Base-by-base conservation (phyloP, 2,797 vertebrate species). In the Megalops cyprinoides region DNA sequence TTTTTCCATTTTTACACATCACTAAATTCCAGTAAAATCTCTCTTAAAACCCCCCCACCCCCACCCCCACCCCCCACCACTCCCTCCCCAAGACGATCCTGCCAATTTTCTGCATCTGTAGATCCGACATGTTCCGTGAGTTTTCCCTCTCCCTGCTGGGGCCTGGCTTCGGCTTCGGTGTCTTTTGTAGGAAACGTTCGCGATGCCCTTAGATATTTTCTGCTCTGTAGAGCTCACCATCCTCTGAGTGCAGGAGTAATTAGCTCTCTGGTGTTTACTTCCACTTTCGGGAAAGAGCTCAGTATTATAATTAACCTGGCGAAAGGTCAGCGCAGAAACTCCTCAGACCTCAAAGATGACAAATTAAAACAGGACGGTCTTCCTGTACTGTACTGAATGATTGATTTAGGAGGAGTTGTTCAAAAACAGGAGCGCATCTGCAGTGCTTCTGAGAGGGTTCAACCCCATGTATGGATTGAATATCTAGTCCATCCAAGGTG, bases 71-170 rank as follows among this genome's bases (percentile, higher is more conserved):
- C n/a, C 25, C 58, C n/a, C 49, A 15, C 31, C 46, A 67, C 58
- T 60, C 46, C 42, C 58, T 14, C 58, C n/a, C 25, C 58, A n/a
- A 56, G 44, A 60, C 39, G 31, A 79, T 69, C 49, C 58, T 46
- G 76, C 12, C 79, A 77, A 79, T 84, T 81, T 81, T 84, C 79
- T 81, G 82, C 79, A 78, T 81, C 76, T 75, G 79, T 78, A 76
- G 69, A 69, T 79, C 73, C 46, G 76, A 79, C 71, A 76, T 65
- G 83, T 79, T 81, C 60, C 49, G 49, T 69, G 77, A 37, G 77
- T 84, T 71, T 71, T 37, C 65, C 69, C 20, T 20, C 42, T 76
- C 69, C 49, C 73, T 18, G 58, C 23, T 14, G 71, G 60, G 25
- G n/a, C 31, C 44, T 23, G 49, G 1, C 34, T 42, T 42, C 67